phyloP scores from a whole-genome alignment of 1,140 invertebrate genomes.

The Eciton burchellii region DNA sequence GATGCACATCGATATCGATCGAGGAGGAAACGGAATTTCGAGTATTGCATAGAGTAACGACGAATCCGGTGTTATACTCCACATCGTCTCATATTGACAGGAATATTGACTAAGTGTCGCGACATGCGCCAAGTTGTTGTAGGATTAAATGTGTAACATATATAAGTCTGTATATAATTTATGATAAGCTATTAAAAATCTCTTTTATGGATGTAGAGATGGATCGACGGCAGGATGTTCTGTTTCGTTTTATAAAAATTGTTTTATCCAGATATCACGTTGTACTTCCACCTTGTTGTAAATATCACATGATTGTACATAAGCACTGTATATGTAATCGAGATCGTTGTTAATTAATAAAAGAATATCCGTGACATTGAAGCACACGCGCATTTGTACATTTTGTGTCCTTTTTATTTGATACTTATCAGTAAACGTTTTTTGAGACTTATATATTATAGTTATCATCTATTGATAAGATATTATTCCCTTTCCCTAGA shows the following conservation, averaged over 20 bases:
- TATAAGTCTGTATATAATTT: conserved; percentile 56
- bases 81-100: conserved; percentile 32
- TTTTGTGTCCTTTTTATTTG: not conserved
- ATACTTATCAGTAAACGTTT: conserved; percentile 6
- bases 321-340: conserved; percentile 79
- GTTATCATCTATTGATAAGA: no score
- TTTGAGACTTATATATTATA: conserved; percentile 3
- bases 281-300: conserved; percentile 77
- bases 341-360: conserved; percentile 84
- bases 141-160: conserved; percentile 51
- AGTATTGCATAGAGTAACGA: conserved; percentile 28
- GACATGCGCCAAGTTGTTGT: conserved; percentile 40
- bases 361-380: conserved; percentile 73
- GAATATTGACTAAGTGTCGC: conserved; percentile 34
- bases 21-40: not conserved
- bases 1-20: conserved; percentile 22
- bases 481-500: no score
- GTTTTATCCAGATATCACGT: conserved; percentile 78
- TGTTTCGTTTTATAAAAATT: conserved; percentile 78
- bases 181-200: conserved; percentile 56
- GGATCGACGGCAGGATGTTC: conserved; percentile 49
- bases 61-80: conserved; percentile 28
- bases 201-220: conserved; percentile 45
- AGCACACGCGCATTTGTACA: not conserved
- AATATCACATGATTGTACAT: conserved; percentile 83